These are phyloP conservation scores for Melanerpes aurifrons DNA, from an alignment of 2,113 vertebrate genomes.

Conservation along the genomic window DNA sequence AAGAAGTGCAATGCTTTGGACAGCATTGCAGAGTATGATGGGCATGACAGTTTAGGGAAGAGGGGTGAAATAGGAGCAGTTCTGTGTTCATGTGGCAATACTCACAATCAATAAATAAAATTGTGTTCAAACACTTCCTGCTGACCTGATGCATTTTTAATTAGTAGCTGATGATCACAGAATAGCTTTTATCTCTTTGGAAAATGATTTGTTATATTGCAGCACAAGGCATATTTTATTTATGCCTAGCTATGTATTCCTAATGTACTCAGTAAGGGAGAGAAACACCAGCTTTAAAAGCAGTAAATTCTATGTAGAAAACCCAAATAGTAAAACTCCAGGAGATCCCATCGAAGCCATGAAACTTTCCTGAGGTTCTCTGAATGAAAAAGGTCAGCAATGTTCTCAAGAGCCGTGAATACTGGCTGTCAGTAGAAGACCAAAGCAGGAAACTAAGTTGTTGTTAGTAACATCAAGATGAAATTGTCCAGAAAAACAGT, in stretches of 20 bases:
- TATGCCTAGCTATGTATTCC: conserved; percentile 7
- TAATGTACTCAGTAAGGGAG: neutral
- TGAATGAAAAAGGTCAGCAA: neutral
- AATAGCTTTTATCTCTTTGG: conserved; percentile 29
- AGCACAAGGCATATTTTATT: conserved; percentile 43
- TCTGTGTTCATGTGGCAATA: neutral
- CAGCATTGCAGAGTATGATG: neutral
- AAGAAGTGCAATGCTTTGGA: neutral
- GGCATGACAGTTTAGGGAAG: neutral
- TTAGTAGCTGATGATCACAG: conserved; percentile 9
- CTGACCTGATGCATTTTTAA: conserved; percentile 46
- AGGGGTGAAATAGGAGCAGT: neutral
- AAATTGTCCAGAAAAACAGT: neutral
- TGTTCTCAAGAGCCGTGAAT: neutral
- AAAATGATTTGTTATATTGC: conserved; percentile 15
- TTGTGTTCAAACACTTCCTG: conserved; percentile 17
- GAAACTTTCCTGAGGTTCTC: neutral
- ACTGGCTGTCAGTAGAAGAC: neutral
- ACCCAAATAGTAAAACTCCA: neutral
- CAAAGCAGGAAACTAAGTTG: neutral
- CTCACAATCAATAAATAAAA: neutral
- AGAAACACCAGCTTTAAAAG: neutral
- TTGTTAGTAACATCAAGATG: neutral
- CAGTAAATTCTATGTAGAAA: neutral
- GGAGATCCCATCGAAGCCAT: neutral